Base-by-base conservation (phyloP, 2,113 vertebrate genomes). In the Amblyopsis rosae region DNA sequence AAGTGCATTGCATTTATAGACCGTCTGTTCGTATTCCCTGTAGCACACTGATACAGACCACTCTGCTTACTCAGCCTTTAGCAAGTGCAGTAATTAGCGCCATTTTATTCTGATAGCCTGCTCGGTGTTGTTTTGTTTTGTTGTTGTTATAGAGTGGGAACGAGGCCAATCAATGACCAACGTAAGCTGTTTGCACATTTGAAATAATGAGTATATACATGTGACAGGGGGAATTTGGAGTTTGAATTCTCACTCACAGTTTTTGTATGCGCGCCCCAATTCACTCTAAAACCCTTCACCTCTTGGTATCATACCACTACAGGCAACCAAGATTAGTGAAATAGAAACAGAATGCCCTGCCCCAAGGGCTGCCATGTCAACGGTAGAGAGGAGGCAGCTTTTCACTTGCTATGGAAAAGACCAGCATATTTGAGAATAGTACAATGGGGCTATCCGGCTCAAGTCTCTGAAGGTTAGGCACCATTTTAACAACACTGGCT, bases 11-110 rank as follows among this genome's bases (percentile, higher is more conserved):
- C 81, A 59, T 87, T 89, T 81, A 86, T 77, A 78, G 82, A 84
- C 87, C 85, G 78, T 85, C 81, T 89, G 87, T 87, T 66, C 46
- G 69, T 72, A 65, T 87, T 87, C 81, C 86, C 82, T 78, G 70
- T 10, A 78, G 82, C 84, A 61, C 61, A 35, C 72, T 65, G 80
- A 86, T 79, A 75, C 13, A 35, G 73, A 74, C 75, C 65, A 26
- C 72, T 47, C 59, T 85, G 87, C 87, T 87, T 83, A 84, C 82
- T 89, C 84, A 90, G 89, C 82, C 82, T 80, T 61, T 73, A 75
- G 80, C 55, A 11, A 71, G 73, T 26, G 26, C 26, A 3, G 26
- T 85, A 81, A 90, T 90, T 88, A 87, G 74, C 61, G 58, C 48
- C 55, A 55, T 15, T 77, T 83, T 70, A 60, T 70, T 81, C 80